Evolutionary conservation across 1,140 invertebrate species (phyloP).

Genomic region (Apis dorsata): DNA sequence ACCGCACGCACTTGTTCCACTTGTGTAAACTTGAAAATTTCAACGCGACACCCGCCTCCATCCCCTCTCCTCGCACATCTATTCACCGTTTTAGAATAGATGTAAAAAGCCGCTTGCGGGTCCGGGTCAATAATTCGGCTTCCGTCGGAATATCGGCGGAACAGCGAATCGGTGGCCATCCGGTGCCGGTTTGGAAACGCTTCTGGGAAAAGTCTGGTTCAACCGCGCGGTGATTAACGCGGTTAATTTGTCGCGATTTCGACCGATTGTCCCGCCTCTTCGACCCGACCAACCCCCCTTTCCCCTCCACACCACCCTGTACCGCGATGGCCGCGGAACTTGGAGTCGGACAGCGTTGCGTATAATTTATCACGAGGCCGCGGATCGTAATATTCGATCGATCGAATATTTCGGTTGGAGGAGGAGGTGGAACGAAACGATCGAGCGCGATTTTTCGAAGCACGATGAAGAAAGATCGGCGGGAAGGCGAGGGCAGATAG

Average conservation of each 20-base stretch:
- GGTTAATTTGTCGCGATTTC: conserved; percentile 70
- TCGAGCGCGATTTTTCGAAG: conserved; percentile 8
- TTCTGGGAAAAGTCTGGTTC: conserved; percentile 60
- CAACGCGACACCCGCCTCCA: not conserved
- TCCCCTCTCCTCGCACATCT: too few relatives aligned
- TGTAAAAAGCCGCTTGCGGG: conserved; percentile 42
- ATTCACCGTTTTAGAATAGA: conserved; percentile 31
- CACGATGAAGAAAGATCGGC: too few relatives aligned
- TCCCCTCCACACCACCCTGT: not conserved
- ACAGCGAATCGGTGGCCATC: not conserved
- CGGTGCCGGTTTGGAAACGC: not conserved
- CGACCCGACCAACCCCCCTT: not conserved
- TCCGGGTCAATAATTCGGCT: conserved; percentile 50
- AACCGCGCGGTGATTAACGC: conserved; percentile 60
- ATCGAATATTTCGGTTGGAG: not conserved
- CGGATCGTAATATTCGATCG: conserved; percentile 57
- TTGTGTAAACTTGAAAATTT: conserved; percentile 49
- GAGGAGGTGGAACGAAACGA: too few relatives aligned
- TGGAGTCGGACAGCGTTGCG: conserved; percentile 20
- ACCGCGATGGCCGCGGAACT: not conserved
- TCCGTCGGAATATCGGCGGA: conserved; percentile 7
- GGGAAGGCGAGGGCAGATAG: not conserved
- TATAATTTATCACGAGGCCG: conserved; percentile 57
- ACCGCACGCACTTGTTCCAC: not conserved
- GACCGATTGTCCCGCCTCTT: conserved; percentile 32